These are phyloP conservation scores for Anneissia japonica DNA, from an alignment of 35 echinoderm and acorn worm genomes.

Conservation along the genomic window DNA sequence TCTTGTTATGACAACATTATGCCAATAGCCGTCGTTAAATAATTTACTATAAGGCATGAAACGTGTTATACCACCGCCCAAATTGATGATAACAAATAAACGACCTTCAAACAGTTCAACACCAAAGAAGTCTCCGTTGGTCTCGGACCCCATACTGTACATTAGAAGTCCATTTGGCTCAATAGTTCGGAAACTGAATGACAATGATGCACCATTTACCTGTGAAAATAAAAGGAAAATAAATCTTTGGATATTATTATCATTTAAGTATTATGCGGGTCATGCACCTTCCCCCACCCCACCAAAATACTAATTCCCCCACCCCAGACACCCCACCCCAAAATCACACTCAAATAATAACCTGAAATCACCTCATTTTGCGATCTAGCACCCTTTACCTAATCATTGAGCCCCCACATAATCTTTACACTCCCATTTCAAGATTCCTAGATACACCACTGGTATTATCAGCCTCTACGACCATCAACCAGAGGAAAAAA, in stretches of 20 bases:
- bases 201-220: conserved; percentile 44
- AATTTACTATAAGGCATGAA: conserved; percentile 32
- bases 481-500: no score
- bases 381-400: no score
- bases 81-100: conserved; percentile 72
- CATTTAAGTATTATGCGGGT: no score
- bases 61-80: conserved; percentile 67
- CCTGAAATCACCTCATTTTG: no score
- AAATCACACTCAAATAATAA: no score
- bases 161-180: conserved; percentile 78
- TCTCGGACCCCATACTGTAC: conserved; percentile 73
- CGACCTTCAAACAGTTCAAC: conserved; percentile 84
- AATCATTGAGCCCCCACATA: no score
- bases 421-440: no score
- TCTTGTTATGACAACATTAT: conserved; percentile 46
- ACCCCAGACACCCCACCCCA: no score
- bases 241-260: neutral
- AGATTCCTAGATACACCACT: no score
- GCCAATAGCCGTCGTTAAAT: conserved; percentile 82
- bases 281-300: no score
- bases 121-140: conserved; percentile 76
- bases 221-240: conserved; percentile 4
- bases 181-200: conserved; percentile 83
- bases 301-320: no score
- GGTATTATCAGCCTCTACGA: no score